A percentile compares a stretch with the other conserved stretches of the same genome.
phyloP scores from a whole-genome alignment of 2,888 invertebrate species.

The Ceratothoa steindachneri region DNA sequence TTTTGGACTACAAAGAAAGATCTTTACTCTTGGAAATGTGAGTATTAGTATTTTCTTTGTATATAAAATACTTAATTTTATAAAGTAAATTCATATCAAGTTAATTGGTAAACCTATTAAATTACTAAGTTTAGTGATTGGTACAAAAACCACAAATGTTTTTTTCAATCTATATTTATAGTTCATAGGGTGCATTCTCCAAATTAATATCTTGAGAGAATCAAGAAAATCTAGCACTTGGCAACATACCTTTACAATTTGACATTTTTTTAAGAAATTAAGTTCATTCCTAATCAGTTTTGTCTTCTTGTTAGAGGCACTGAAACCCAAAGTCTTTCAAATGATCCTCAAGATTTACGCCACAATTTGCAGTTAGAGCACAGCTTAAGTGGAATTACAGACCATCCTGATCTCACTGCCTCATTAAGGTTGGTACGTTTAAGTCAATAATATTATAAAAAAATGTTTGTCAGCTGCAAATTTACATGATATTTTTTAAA shows the following conservation, averaged over 20 bases:
- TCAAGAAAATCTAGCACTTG: no score
- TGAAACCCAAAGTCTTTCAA: slow-evolving; percentile 20
- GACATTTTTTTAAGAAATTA: no score
- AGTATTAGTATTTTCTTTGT: background rate
- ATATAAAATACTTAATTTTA: background rate
- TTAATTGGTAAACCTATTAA: no score
- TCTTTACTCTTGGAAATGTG: slow-evolving; percentile 24
- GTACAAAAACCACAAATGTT: background rate
- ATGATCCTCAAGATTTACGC: slow-evolving; percentile 23
- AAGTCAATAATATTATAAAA: no score
- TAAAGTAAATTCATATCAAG: background rate
- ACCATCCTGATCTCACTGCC: slow-evolving; percentile 38
- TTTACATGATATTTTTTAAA: no score
- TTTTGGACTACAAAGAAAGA: slow-evolving; percentile 51
- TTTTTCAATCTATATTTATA: no score
- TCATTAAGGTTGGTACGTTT: slow-evolving; percentile 25
- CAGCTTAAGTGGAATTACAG: slow-evolving; percentile 37
- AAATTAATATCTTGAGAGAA: no score
- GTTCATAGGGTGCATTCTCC: no score
- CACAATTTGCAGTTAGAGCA: slow-evolving; percentile 33
- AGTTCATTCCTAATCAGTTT: no score
- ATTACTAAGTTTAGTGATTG: background rate
- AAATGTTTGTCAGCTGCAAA: no score
- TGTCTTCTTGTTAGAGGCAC: slow-evolving; percentile 28
- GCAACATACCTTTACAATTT: no score